Conservation (phyloP, 1,140 invertebrate genomes). For the Leptinotarsa texana region DNA sequence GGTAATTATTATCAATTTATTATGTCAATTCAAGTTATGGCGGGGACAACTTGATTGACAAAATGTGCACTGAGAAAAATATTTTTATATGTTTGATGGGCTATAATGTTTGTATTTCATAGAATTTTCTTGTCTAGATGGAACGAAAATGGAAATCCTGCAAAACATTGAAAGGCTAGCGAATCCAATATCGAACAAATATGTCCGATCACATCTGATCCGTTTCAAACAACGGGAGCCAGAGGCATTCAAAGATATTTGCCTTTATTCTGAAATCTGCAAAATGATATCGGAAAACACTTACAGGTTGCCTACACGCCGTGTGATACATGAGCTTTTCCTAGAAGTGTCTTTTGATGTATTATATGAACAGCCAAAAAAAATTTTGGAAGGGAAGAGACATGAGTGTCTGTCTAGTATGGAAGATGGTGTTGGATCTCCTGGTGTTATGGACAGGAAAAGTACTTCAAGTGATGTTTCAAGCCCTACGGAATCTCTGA, state of each 20-base stretch:
- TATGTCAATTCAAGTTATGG: not conserved
- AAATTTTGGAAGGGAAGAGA: conserved; percentile 21
- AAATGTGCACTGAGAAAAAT: not conserved
- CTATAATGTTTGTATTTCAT: conserved; percentile 9
- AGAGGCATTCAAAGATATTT: conserved; percentile 81
- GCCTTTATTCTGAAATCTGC: conserved; percentile 91
- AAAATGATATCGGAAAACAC: conserved; percentile 75
- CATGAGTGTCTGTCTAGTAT: conserved; percentile 2
- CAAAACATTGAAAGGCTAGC: conserved; percentile 68
- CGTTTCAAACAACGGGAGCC: conserved; percentile 87
- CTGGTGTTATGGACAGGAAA: conserved; percentile 27
- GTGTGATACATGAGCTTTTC: conserved; percentile 94
- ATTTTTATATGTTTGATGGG: not conserved
- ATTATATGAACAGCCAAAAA: conserved; percentile 25
- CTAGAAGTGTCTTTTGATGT: conserved; percentile 67
- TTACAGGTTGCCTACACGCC: conserved; percentile 79
- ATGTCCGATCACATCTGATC: conserved; percentile 69
- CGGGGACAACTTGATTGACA: not conserved
- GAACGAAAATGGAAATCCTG: conserved; percentile 56
- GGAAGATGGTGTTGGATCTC: conserved; percentile 20
- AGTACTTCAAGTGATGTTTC: conserved; percentile 33
- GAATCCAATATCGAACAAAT: conserved; percentile 70
- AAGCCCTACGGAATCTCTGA: conserved; percentile 36
- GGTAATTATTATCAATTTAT: not conserved
- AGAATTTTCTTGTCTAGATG: conserved; percentile 30